These are phyloP conservation scores for Pristionchus maxplancki DNA, from an alignment of 2,888 invertebrate genomes.

Conservation along the genomic window DNA sequence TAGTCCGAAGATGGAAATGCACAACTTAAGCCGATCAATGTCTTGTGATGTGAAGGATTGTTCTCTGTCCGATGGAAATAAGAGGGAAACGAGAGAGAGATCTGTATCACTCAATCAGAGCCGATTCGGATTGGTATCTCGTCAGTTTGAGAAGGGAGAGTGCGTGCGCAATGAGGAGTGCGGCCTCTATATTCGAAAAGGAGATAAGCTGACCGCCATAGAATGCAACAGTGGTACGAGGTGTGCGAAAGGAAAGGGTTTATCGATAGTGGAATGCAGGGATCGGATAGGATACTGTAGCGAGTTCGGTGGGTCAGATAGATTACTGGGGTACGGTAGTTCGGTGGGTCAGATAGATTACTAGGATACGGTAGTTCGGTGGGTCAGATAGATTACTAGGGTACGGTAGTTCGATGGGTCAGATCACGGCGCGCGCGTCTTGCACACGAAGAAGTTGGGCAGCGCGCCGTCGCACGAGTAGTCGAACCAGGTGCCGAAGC, in stretches of 20 bases:
- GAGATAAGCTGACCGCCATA: background rate
- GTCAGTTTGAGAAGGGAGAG: background rate
- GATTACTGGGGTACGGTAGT: background rate
- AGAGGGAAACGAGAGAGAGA: background rate
- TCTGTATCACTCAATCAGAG: background rate
- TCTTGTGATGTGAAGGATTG: background rate
- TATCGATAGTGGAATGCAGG: background rate
- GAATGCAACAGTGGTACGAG: background rate
- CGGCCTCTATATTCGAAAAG: background rate
- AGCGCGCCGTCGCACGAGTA: slow-evolving; percentile 72
- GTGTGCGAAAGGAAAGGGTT: background rate
- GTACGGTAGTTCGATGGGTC: slow-evolving; percentile 9
- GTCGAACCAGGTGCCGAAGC: slow-evolving; percentile 75
- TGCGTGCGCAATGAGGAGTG: background rate
- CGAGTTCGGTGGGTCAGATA: background rate
- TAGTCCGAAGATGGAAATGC: background rate
- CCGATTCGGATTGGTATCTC: background rate
- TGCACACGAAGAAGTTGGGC: slow-evolving; percentile 75
- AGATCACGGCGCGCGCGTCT: slow-evolving; percentile 63
- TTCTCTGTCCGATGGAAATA: background rate
- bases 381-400: background rate
- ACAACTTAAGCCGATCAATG: slow-evolving; percentile 19
- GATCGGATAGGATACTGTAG: background rate
- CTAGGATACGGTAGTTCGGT: background rate
- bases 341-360: slow-evolving; percentile 45